A percentile compares a stretch with the other conserved stretches of the same genome.
phyloP scores from a whole-genome alignment of 2,888 invertebrate genomes.

The Calliphora vomitoria region DNA sequence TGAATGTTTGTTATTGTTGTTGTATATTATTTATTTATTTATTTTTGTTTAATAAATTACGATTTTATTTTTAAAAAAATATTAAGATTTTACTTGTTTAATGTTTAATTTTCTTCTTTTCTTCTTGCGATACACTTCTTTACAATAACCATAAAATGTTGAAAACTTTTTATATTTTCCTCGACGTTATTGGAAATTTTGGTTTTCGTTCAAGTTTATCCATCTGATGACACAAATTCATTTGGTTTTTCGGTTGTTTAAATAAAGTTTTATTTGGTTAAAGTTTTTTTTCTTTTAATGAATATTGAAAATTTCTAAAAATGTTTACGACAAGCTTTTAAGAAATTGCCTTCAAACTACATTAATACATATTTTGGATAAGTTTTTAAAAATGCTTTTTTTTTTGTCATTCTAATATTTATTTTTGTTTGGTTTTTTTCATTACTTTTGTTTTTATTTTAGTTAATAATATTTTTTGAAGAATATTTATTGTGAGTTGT shows the following conservation, averaged over 20 bases:
- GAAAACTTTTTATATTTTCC: neutral
- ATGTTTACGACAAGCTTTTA: constrained; percentile 81
- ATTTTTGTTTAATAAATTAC: constrained; percentile 70
- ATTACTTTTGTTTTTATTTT: constrained; percentile 6
- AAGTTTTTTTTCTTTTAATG: constrained; percentile 63
- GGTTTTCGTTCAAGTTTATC: constrained; percentile 19
- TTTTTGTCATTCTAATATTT: constrained; percentile 57
- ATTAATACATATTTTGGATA: constrained; percentile 71
- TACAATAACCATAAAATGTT: constrained; percentile 69
- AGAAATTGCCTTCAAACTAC: constrained; percentile 82
- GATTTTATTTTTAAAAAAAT: constrained; percentile 68
- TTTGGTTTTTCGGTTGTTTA: constrained; percentile 61
- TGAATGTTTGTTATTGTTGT: constrained; percentile 75
- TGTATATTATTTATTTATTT: constrained; percentile 74
- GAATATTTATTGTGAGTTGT: constrained; percentile 54
- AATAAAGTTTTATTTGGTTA: constrained; percentile 63
- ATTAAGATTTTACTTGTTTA: constrained; percentile 61
- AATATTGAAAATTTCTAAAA: constrained; percentile 80
- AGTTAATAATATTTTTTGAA: constrained; percentile 50
- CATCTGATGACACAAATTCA: constrained; percentile 18
- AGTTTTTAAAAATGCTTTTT: constrained; percentile 66
- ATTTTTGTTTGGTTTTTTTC: constrained; percentile 38
- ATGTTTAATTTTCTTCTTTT: constrained; percentile 6
- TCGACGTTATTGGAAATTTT: constrained; percentile 35
- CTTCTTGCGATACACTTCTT: constrained; percentile 31